phyloP scores from a whole-genome alignment of 2,797 vertebrate species.

The Lerista edwardsae region DNA sequence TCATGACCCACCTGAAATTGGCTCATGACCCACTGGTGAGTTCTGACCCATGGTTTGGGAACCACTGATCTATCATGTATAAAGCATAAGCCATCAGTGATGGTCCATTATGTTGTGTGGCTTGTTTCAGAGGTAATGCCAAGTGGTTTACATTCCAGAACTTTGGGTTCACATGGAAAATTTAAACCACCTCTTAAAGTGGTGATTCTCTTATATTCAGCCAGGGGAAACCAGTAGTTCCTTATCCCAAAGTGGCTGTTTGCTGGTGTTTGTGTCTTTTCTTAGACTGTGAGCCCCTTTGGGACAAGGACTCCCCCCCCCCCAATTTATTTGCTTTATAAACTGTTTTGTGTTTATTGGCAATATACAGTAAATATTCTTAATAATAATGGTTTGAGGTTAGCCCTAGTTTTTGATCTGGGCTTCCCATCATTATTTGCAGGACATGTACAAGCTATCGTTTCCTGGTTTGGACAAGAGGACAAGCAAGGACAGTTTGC shows the following conservation, averaged over 20 bases:
- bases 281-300: background rate
- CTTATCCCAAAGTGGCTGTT: too few species aligned
- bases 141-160: background rate
- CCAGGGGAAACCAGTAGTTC: too few species aligned
- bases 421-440: background rate
- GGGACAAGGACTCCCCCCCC: background rate
- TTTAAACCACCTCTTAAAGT: too few species aligned
- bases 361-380: too few species aligned
- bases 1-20: too few species aligned
- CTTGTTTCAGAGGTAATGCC: background rate
- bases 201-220: too few species aligned
- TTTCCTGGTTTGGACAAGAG: background rate
- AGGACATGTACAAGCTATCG: background rate
- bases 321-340: background rate
- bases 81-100: background rate
- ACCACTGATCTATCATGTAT: background rate
- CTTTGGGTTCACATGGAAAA: too few species aligned
- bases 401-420: background rate
- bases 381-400: background rate
- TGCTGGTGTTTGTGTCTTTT: too few species aligned
- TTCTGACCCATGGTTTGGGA: too few species aligned
- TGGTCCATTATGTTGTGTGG: too few species aligned
- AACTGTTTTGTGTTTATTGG: too few species aligned
- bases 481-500: background rate
- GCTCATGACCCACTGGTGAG: too few species aligned